Conservation (phyloP, 2,888 invertebrate genomes). For the Torymus tubicola region DNA sequence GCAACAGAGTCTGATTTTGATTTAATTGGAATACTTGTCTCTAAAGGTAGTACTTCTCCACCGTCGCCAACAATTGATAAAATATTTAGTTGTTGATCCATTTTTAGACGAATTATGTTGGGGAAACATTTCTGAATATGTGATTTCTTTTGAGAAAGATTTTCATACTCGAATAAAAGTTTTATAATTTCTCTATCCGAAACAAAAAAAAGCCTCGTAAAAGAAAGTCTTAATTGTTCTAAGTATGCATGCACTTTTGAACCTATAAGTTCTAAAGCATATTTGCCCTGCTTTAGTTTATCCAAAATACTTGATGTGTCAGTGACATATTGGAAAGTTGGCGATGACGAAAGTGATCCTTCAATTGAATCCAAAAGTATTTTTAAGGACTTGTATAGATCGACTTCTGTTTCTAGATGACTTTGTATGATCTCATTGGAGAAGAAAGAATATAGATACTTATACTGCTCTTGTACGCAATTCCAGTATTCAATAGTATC, state of each 20-base stretch:
- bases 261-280: slow-evolving; percentile 80
- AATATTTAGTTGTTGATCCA: slow-evolving; percentile 79
- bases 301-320: slow-evolving; percentile 61
- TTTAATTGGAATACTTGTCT: slow-evolving; percentile 50
- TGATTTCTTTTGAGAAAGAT: slow-evolving; percentile 80
- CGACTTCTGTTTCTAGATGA: slow-evolving; percentile 82
- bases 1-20: slow-evolving; percentile 80
- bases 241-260: slow-evolving; percentile 82
- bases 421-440: slow-evolving; percentile 81
- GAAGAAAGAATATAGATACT: slow-evolving; percentile 83
- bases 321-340: slow-evolving; percentile 67
- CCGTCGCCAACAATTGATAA: slow-evolving; percentile 80
- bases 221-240: slow-evolving; percentile 82
- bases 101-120: slow-evolving; percentile 80
- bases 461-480: slow-evolving; percentile 82
- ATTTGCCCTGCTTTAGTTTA: slow-evolving; percentile 75
- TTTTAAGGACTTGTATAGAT: slow-evolving; percentile 79
- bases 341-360: slow-evolving; percentile 63
- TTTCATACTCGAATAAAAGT: slow-evolving; percentile 84
- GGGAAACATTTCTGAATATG: slow-evolving; percentile 85
- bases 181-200: slow-evolving; percentile 86
- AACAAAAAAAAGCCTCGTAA: slow-evolving; percentile 86
- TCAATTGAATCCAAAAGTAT: slow-evolving; percentile 76
- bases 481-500: slow-evolving; percentile 82
- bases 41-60: slow-evolving; percentile 79